Evolutionary conservation across 2,888 invertebrate species (phyloP), one percentile per base, ranked within the genome.

Genomic region (Entomobrya multifasciata): DNA sequence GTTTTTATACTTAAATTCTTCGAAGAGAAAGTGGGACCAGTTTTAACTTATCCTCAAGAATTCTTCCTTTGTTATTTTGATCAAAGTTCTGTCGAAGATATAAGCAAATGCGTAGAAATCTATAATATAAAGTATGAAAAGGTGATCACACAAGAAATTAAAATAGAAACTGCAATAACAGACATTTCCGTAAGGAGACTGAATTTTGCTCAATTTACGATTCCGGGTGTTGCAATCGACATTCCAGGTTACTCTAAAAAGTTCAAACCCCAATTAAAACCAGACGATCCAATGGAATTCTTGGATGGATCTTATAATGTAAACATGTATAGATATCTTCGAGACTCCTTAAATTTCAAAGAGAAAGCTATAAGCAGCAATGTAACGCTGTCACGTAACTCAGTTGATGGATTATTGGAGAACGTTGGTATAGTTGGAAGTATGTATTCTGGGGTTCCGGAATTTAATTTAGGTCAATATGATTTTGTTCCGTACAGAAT

Each of bases 401-500:
- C 70, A 1, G 15, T 13, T 10, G 27, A 44, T 11, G 70, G 27
- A 15, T 25, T 8, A 11, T 25, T 47, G 5, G 6, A 47, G 13
- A 70, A 70, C 15, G 22, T 22, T n/a, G 74, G 74, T 10, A 52
- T 67, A 20, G 44, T 15, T 13, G 20, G 13, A 13, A 67, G 22
- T 6, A 5, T 67, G 0, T 10, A 44, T 13, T 67, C 67, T 22
- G 67, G 67, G 13, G 44, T 44, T 6, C 20, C 67, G 22, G 44
- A 67, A 15, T 57, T 76, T 36, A 57, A 30, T 15, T 20, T 84
- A 17, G 84, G 77, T 41, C 55, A 77, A 13, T 84, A 67, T 57
- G 84, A 84, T 10, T 84, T 78, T 57, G 57, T 78, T 1, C 22
- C 27, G 22, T 77, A 70, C 27, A 20, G 78, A 6, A 17, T 84